Evolutionary conservation across 2,888 invertebrate species (phyloP).

Genomic region (Megaustenia siamemsis): DNA sequence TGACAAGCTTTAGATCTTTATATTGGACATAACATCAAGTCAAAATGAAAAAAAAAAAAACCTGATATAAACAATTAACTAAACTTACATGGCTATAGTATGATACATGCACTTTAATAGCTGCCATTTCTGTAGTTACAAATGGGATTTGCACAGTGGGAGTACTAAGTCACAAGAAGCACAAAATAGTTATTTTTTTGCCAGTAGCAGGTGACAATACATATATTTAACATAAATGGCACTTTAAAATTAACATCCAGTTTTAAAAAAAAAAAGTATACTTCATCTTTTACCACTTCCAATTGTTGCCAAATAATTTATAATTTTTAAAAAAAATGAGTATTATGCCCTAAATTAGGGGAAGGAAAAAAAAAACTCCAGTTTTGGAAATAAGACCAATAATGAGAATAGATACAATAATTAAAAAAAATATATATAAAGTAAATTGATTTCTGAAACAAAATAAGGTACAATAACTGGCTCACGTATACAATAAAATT

Average conservation of each 20-base stretch:
- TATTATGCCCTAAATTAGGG: background rate
- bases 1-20: no score
- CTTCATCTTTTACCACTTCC: background rate
- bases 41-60: no score
- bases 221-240: background rate
- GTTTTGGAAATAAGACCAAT: no score
- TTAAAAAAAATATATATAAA: no score
- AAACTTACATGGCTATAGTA: background rate
- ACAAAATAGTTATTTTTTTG: no score
- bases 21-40: no score
- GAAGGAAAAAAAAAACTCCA: no score
- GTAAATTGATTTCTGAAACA: no score
- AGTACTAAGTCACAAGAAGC: background rate
- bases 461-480: no score
- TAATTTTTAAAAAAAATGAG: background rate
- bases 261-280: background rate
- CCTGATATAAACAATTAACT: no score
- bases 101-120: background rate
- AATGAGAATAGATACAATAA: no score
- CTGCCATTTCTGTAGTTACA: conserved; percentile 2
- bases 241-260: background rate
- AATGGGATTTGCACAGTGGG: background rate
- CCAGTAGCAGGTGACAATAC: background rate
- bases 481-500: no score
- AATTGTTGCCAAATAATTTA: background rate